Evolutionary conservation across 1,140 invertebrate species (phyloP).

Genomic region (Agraylea sexmaculata): DNA sequence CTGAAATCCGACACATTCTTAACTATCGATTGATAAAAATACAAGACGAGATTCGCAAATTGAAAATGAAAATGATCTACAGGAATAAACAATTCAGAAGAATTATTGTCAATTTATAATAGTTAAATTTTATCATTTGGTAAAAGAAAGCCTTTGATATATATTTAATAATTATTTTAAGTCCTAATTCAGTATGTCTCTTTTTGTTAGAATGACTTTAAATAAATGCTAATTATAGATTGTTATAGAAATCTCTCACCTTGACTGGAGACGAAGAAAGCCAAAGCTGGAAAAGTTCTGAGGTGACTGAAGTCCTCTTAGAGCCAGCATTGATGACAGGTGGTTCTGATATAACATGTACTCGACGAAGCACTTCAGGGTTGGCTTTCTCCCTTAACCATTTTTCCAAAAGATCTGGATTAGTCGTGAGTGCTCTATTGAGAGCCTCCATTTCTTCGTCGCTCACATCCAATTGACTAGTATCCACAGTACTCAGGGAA

Average conservation of each 20-base stretch:
- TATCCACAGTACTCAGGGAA: conserved; percentile 15
- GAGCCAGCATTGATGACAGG: conserved; percentile 34
- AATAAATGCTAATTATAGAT: no score
- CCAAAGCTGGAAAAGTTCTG: conserved; percentile 75
- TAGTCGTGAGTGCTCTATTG: conserved; percentile 34
- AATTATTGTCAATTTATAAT: no score
- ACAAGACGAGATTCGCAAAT: no score
- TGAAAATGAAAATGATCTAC: no score
- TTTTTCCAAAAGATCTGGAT: conserved; percentile 48
- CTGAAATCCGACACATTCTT: no score
- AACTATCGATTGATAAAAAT: no score
- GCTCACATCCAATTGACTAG: conserved; percentile 12
- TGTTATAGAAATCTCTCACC: conserved; percentile 33
- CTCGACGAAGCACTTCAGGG: conserved; percentile 45
- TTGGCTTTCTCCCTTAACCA: conserved; percentile 64
- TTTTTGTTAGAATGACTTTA: no score
- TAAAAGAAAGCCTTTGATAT: no score
- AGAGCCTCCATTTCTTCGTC: conserved; percentile 19
- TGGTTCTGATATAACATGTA: conserved; percentile 41
- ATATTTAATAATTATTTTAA: no score
- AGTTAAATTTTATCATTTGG: no score
- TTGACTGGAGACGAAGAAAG: conserved; percentile 59
- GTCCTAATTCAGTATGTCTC: no score
- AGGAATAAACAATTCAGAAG: no score
- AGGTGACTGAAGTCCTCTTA: conserved; percentile 67